A percentile compares a stretch with the other conserved stretches of the same genome.
Evolutionary conservation across 2,888 invertebrate species (phyloP).

Genomic region (Embidobia sp.): DNA sequence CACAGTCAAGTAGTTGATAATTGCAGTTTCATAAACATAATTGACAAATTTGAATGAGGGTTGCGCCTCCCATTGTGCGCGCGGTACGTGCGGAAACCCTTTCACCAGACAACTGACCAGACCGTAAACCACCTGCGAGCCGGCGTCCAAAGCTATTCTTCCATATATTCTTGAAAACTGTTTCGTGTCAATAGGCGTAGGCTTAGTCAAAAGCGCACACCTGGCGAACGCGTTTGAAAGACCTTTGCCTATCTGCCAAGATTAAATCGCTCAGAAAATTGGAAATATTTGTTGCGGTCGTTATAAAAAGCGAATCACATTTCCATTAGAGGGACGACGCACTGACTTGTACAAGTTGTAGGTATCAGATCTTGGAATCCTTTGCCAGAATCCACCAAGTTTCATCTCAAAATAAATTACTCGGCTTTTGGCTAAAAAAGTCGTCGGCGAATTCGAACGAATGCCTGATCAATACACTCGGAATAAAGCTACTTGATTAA

Average conservation of each 20-base stretch:
- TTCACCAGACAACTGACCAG: slow-evolving; percentile 29
- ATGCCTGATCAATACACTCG: slow-evolving; percentile 21
- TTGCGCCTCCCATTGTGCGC: slow-evolving; percentile 24
- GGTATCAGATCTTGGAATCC: slow-evolving; percentile 12
- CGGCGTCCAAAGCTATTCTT: slow-evolving; percentile 27
- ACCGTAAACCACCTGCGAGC: slow-evolving; percentile 41
- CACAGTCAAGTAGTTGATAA: slow-evolving; percentile 37
- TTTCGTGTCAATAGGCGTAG: slow-evolving; percentile 54
- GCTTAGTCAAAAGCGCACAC: slow-evolving; percentile 43
- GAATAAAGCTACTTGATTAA: neutral
- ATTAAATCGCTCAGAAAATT: slow-evolving; percentile 60
- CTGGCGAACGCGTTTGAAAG: slow-evolving; percentile 45
- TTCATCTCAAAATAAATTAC: slow-evolving; percentile 19
- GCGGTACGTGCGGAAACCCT: slow-evolving; percentile 23
- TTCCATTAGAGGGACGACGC: slow-evolving; percentile 28
- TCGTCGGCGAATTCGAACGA: slow-evolving; percentile 32
- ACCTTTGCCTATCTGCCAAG: slow-evolving; percentile 36
- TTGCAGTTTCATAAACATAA: slow-evolving; percentile 34
- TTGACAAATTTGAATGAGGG: slow-evolving; percentile 37
- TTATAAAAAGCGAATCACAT: slow-evolving; percentile 47
- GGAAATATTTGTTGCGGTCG: slow-evolving; percentile 50
- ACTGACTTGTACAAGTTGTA: neutral
- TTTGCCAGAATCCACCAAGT: slow-evolving; percentile 1
- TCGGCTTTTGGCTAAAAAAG: slow-evolving; percentile 8
- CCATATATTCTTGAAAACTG: slow-evolving; percentile 28